A percentile compares a stretch with the other conserved stretches of the same genome.
Conservation (phyloP, 2,113 vertebrate genomes). For the Marmota monax region DNA sequence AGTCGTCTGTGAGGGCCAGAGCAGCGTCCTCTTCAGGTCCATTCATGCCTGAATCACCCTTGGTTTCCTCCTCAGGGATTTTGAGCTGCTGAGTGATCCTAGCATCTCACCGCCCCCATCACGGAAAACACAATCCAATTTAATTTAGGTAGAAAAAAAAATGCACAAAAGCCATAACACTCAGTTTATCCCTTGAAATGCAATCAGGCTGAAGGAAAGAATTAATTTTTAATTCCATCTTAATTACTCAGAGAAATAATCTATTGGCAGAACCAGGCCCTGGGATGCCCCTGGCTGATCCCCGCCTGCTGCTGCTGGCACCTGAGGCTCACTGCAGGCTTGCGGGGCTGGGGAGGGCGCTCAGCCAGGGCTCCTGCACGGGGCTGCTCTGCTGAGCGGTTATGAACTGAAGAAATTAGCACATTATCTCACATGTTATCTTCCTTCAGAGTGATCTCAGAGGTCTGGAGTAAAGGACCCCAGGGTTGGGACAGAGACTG, state of each 20-base stretch:
- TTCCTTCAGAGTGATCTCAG: not conserved
- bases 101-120: slow-evolving; percentile 34
- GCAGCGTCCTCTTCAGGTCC: not conserved
- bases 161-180: slow-evolving; percentile 80
- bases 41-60: not conserved
- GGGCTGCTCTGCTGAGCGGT: not conserved
- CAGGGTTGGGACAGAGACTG: not conserved
- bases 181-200: slow-evolving; percentile 84
- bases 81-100: slow-evolving; percentile 6
- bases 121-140: slow-evolving; percentile 68
- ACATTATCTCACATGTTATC: not conserved
- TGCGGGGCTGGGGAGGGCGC: not conserved
- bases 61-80: slow-evolving; percentile 1
- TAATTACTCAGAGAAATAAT: slow-evolving; percentile 90
- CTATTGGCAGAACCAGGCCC: slow-evolving; percentile 80
- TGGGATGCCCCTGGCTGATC: slow-evolving; percentile 53
- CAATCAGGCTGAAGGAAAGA: slow-evolving; percentile 81
- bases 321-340: slow-evolving; percentile 60
- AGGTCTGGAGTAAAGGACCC: slow-evolving; percentile 32
- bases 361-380: not conserved
- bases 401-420: not conserved
- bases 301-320: not conserved
- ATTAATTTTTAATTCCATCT: slow-evolving; percentile 92
- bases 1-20: not conserved
- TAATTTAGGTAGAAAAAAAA: slow-evolving; percentile 81